Percentiles rank a stretch among this genome's conserved stretches.
phyloP scores from a whole-genome alignment of 2,113 vertebrate genomes.

The Rhynchomys soricoides region DNA sequence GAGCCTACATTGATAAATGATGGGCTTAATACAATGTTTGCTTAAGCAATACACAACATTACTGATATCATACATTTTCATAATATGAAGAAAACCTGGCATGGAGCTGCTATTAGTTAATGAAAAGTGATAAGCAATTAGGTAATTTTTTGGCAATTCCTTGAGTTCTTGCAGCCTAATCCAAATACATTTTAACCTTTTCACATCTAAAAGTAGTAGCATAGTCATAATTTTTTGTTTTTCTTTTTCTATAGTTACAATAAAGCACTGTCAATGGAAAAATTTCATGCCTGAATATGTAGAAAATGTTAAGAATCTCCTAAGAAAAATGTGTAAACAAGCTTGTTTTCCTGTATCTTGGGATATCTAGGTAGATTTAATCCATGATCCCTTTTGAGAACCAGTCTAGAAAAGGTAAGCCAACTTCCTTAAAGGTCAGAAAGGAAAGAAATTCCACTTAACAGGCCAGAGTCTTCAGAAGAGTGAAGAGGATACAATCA shows the following conservation, averaged over 20 bases:
- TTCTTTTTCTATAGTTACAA: not conserved
- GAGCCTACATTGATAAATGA: not conserved
- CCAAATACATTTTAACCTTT: not conserved
- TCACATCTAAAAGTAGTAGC: not conserved
- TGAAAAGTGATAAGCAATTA: not conserved
- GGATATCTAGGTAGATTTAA: not conserved
- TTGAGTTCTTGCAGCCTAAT: not conserved
- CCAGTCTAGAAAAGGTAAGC: not conserved
- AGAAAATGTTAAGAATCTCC: not conserved
- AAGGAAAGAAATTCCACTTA: not conserved
- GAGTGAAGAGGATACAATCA: not conserved
- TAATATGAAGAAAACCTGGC: not conserved
- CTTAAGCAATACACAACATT: not conserved
- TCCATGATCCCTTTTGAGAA: not conserved
- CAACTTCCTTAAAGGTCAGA: not conserved
- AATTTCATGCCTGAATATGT: not conserved
- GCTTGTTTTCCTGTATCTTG: not conserved
- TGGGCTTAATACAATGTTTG: not conserved
- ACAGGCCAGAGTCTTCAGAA: too few species aligned
- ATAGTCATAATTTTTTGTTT: not conserved
- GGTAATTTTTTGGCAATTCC: not conserved
- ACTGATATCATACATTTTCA: not conserved
- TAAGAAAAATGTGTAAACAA: not conserved
- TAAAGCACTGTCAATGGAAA: not conserved
- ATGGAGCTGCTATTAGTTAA: not conserved